These are phyloP conservation scores for Chelonus insularis DNA, from an alignment of 1,140 invertebrate genomes.

Conservation along the genomic window DNA sequence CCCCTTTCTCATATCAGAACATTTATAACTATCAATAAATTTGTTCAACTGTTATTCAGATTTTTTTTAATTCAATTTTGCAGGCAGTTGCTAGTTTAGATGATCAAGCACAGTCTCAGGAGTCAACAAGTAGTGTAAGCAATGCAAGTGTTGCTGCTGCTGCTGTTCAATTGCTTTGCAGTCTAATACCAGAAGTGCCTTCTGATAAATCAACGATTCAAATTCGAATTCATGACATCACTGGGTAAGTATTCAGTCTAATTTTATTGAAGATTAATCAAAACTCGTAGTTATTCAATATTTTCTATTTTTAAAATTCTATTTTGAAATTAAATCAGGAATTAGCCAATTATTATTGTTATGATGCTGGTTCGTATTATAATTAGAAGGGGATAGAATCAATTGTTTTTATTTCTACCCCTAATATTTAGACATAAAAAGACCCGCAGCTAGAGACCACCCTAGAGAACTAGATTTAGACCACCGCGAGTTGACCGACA, in stretches of 20 bases:
- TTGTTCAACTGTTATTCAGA: too few species aligned
- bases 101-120: conserved; percentile 48
- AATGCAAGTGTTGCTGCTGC: conserved; percentile 36
- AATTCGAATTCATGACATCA: conserved; percentile 52
- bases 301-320: conserved; percentile 5
- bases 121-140: conserved; percentile 45
- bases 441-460: conserved; percentile 40
- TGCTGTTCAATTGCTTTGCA: conserved; percentile 54
- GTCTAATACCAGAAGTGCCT: conserved; percentile 50
- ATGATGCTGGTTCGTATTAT: background rate
- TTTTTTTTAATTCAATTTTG: conserved; percentile 34
- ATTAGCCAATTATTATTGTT: too few species aligned
- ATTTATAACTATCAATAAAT: too few species aligned
- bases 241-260: conserved; percentile 49
- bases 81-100: conserved; percentile 50
- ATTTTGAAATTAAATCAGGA: too few species aligned
- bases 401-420: background rate
- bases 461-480: conserved; percentile 32
- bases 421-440: conserved; percentile 31
- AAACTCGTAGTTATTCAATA: too few species aligned
- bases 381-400: background rate
- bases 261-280: too few species aligned
- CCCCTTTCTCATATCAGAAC: background rate
- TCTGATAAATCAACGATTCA: conserved; percentile 49
- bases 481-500: conserved; percentile 36